phyloP scores from a whole-genome alignment of 2,797 vertebrate genomes.

The Gastrophryne carolinensis region DNA sequence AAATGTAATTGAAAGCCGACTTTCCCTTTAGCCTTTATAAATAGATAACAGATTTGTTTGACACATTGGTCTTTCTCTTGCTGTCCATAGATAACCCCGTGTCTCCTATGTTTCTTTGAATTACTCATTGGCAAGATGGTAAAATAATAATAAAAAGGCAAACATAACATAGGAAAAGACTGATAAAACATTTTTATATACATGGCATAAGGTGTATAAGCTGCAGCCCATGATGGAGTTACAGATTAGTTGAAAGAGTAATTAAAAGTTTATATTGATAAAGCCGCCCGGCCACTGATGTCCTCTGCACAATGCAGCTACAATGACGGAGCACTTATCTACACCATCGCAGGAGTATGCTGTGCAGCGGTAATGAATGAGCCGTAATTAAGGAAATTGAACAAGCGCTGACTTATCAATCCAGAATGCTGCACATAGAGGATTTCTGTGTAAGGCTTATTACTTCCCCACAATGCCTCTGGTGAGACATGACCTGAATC shows the following conservation, averaged over 20 bases:
- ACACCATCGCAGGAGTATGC: constrained; percentile 38
- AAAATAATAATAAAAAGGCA: no score
- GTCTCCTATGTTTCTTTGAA: no score
- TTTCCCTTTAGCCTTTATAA: no score
- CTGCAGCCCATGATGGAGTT: neutral
- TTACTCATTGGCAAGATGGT: no score
- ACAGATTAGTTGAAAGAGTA: neutral
- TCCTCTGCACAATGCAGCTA: constrained; percentile 35
- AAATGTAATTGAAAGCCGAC: no score
- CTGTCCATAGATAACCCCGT: no score
- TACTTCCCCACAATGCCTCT: constrained; percentile 53
- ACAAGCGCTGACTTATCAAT: constrained; percentile 53
- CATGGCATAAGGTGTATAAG: neutral
- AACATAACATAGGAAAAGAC: no score
- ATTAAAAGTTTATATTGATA: constrained; percentile 30
- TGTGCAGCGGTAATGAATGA: constrained; percentile 47
- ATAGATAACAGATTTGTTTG: no score
- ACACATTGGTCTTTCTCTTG: no score
- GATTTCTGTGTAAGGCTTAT: constrained; percentile 52
- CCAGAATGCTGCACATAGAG: constrained; percentile 47
- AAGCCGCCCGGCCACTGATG: neutral
- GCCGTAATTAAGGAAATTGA: constrained; percentile 51
- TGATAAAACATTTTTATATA: no score
- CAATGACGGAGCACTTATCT: constrained; percentile 52
- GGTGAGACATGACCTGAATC: constrained; percentile 53